Evolutionary conservation across 2,113 vertebrate genomes (phyloP).

Genomic region (Syrrhaptes paradoxus): DNA sequence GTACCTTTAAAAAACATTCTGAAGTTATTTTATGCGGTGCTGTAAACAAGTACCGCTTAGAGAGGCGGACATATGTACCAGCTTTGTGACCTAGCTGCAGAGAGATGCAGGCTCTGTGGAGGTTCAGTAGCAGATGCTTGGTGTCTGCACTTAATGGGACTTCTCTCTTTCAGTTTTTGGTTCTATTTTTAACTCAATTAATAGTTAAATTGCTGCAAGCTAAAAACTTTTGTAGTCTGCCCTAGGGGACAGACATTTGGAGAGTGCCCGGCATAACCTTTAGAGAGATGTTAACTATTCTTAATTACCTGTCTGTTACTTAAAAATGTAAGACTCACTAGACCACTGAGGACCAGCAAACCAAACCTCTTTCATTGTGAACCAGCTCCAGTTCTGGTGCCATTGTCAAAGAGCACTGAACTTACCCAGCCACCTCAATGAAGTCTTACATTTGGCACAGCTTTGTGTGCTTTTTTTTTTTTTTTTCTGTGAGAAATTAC

Average conservation of each 20-base stretch:
- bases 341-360: background rate
- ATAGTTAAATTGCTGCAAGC: background rate
- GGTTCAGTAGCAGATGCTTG: background rate
- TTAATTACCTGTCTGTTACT: background rate
- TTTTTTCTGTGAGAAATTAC: background rate
- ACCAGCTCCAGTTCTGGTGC: background rate
- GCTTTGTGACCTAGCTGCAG: background rate
- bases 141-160: background rate
- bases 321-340: fast-evolving
- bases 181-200: background rate
- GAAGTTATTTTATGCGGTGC: background rate
- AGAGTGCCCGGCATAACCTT: background rate
- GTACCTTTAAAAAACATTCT: background rate
- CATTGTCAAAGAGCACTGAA: background rate
- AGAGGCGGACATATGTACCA: background rate
- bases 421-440: background rate
- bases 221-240: background rate
- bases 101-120: background rate
- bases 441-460: background rate
- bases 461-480: background rate
- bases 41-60: background rate
- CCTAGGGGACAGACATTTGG: background rate
- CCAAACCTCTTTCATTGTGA: background rate
- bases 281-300: background rate
- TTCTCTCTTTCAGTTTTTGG: background rate